A percentile compares a stretch with the other conserved stretches of the same genome.
These are phyloP conservation scores for Brachyptera putata DNA, from an alignment of 2,888 invertebrate genomes.

Conservation along the genomic window DNA sequence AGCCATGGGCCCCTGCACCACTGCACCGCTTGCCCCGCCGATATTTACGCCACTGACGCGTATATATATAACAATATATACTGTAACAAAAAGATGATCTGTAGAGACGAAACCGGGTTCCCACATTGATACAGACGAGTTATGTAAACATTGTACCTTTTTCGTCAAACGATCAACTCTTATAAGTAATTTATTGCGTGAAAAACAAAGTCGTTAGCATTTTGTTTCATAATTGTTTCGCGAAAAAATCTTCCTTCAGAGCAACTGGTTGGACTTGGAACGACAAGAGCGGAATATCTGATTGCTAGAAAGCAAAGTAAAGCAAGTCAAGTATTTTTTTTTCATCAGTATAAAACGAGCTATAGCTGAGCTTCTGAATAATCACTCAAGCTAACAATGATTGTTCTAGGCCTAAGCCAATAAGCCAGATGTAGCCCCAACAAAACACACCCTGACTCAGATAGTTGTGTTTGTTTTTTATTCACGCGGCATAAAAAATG, in stretches of 20 bases:
- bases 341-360: too few relatives aligned
- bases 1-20: too few relatives aligned
- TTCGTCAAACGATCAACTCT: background rate
- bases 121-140: background rate
- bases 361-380: background rate
- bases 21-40: too few relatives aligned
- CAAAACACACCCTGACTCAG: background rate
- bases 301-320: background rate
- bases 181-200: background rate
- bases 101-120: too few relatives aligned
- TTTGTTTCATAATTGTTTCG: background rate
- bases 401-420: background rate
- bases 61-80: too few relatives aligned
- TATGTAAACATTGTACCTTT: background rate
- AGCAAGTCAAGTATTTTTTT: too few relatives aligned
- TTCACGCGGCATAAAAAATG: background rate
- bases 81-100: too few relatives aligned
- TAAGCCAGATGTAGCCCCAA: background rate
- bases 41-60: too few relatives aligned
- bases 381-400: background rate
- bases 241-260: background rate
- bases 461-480: background rate
- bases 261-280: background rate
- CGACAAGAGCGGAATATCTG: background rate
- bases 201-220: background rate